Conservation (phyloP, 2,888 invertebrate species). For the Athalia cordata region DNA sequence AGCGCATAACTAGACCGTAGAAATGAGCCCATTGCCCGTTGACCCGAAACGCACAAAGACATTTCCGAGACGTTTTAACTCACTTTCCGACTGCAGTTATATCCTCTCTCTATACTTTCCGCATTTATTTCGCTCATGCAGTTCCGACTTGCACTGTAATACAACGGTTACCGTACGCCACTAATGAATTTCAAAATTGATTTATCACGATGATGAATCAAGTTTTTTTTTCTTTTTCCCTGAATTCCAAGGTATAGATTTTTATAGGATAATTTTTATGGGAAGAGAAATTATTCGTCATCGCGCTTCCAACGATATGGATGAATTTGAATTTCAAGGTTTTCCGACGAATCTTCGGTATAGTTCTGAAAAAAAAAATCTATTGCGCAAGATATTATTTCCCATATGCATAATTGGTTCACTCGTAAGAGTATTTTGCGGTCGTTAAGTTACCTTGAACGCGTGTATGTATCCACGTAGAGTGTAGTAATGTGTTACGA, state of each 20-base stretch:
- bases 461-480: no score
- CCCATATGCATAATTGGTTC: no score
- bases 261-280: no score
- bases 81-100: slow-evolving; percentile 53
- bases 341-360: no score
- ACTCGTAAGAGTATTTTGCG: background rate
- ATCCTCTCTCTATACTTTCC: background rate
- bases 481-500: background rate
- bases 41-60: slow-evolving; percentile 55
- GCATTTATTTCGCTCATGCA: background rate
- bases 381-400: no score
- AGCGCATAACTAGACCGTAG: slow-evolving; percentile 61
- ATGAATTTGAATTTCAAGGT: no score
- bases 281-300: no score
- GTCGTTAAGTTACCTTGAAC: background rate
- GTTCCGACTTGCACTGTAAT: background rate
- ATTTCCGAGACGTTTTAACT: slow-evolving; percentile 49
- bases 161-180: background rate
- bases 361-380: no score
- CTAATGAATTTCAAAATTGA: background rate
- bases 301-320: no score
- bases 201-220: no score
- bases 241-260: no score
- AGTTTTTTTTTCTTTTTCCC: no score
- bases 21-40: slow-evolving; percentile 61